These are phyloP conservation scores for Noctua comes DNA, from an alignment of 2,888 invertebrate species.

Conservation along the genomic window DNA sequence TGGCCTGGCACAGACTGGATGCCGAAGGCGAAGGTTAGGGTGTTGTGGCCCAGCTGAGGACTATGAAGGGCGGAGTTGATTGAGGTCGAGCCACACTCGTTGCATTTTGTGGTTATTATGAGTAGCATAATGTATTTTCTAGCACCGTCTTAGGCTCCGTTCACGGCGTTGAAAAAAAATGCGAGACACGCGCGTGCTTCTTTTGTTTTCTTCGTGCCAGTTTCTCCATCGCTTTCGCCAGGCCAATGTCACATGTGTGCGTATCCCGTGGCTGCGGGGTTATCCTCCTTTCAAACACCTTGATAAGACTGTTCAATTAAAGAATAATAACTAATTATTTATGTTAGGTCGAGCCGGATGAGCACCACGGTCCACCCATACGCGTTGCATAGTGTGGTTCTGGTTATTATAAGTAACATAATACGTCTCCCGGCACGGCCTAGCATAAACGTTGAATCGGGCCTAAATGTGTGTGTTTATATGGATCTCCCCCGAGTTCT, in stretches of 20 bases:
- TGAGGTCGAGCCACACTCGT: background rate
- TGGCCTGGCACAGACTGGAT: too few species aligned
- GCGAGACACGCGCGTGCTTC: background rate
- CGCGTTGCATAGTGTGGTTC: conserved; percentile 2
- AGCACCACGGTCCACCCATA: background rate
- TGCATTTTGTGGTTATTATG: background rate
- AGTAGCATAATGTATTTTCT: background rate
- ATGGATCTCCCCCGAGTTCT: conserved; percentile 80
- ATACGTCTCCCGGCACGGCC: background rate
- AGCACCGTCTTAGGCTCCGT: background rate
- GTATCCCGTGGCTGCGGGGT: background rate
- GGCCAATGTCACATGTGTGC: background rate
- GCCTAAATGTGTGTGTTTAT: conserved; percentile 83
- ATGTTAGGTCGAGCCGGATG: conserved; percentile 13
- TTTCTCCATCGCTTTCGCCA: background rate
- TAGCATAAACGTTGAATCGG: conserved; percentile 19
- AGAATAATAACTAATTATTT: background rate
- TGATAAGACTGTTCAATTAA: background rate
- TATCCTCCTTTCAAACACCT: background rate
- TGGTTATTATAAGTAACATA: conserved; percentile 13
- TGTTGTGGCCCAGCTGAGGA: too few species aligned
- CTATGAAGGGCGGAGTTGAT: too few species aligned
- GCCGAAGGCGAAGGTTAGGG: too few species aligned
- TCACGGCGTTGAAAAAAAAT: background rate
- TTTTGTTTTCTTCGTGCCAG: background rate